Conservation (phyloP, 2,113 vertebrate genomes). For the Pelecanus crispus region DNA sequence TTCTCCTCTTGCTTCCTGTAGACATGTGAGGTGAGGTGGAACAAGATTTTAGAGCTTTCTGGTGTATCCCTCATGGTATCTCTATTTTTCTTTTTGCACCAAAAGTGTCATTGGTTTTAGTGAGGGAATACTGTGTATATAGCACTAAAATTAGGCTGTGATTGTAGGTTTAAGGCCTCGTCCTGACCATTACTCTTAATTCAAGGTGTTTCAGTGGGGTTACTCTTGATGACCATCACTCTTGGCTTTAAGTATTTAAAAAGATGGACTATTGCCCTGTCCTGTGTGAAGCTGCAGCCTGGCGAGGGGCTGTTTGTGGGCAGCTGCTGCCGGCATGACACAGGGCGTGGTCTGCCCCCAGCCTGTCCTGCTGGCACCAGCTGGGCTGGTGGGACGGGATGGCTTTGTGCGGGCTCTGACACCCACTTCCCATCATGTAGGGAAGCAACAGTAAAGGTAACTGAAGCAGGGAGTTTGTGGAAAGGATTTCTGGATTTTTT, state of each 20-base stretch:
- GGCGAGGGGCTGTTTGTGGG: neutral
- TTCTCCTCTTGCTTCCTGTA: neutral
- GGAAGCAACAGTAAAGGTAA: neutral
- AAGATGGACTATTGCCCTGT: neutral
- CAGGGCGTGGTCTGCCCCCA: neutral
- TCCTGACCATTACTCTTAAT: neutral
- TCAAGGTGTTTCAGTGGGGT: neutral
- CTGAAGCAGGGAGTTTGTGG: neutral
- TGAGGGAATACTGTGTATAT: neutral
- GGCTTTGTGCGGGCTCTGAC: neutral
- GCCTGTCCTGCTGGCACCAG: neutral
- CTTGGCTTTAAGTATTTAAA: neutral
- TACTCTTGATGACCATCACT: neutral
- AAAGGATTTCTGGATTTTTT: neutral
- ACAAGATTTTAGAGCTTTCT: neutral
- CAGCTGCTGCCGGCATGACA: accelerated
- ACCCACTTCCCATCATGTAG: neutral
- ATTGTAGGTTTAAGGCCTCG: neutral
- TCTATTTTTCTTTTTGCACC: neutral
- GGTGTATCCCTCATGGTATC: neutral
- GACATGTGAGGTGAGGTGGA: neutral
- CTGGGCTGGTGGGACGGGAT: accelerated
- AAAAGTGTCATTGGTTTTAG: neutral
- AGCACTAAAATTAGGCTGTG: neutral
- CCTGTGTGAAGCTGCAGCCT: neutral